Percentiles rank a stretch among this genome's conserved stretches.
These are phyloP conservation scores for Poecilia picta DNA, from an alignment of 2,797 vertebrate species.

Conservation along the genomic window DNA sequence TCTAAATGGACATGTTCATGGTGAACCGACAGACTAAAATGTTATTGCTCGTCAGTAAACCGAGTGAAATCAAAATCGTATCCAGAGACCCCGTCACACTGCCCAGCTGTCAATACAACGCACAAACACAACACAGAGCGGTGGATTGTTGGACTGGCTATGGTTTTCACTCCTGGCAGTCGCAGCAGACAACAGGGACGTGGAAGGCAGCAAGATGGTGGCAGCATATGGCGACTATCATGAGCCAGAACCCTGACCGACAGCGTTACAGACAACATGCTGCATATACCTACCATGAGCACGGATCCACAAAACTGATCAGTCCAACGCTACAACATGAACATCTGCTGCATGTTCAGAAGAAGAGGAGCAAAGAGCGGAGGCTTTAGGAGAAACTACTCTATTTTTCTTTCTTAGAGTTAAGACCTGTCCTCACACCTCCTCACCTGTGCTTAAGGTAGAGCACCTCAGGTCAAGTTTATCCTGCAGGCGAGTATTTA, in stretches of 20 bases:
- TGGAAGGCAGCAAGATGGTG: slow-evolving; percentile 44
- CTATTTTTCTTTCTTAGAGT: neutral
- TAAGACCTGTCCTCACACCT: slow-evolving; percentile 24
- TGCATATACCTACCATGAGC: slow-evolving; percentile 53
- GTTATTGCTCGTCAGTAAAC: neutral
- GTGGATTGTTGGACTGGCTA: slow-evolving; percentile 14
- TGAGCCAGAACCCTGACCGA: slow-evolving; percentile 55
- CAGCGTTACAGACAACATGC: slow-evolving; percentile 42
- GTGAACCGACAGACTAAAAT: neutral
- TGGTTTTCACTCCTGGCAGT: slow-evolving; percentile 30
- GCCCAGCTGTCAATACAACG: neutral
- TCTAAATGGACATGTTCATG: neutral
- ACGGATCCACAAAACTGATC: slow-evolving; percentile 25
- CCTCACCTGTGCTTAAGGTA: neutral
- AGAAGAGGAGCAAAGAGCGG: slow-evolving; percentile 34
- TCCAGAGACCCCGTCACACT: neutral
- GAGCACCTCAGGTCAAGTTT: slow-evolving; percentile 17
- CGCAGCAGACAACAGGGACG: slow-evolving; percentile 17
- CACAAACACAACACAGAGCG: neutral
- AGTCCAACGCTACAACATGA: neutral
- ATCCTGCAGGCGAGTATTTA: slow-evolving; percentile 27
- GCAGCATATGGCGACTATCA: slow-evolving; percentile 53
- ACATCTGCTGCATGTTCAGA: neutral
- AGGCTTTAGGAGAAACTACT: slow-evolving; percentile 37
- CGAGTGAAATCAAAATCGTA: neutral